Evolutionary conservation across 2,888 invertebrate species (phyloP).

Genomic region (Drosophila quinaria): DNA sequence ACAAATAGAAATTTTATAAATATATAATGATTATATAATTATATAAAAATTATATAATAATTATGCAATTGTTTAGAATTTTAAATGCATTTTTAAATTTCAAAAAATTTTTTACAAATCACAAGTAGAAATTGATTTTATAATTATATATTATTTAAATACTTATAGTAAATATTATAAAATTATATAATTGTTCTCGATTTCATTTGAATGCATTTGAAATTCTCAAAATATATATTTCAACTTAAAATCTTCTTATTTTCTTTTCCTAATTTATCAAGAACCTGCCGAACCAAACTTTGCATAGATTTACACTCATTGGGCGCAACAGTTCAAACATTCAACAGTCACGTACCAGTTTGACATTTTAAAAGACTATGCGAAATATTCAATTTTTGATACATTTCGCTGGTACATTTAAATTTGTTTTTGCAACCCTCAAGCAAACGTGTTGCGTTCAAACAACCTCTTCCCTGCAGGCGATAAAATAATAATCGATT

Average conservation of each 20-base stretch:
- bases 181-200: too few species aligned
- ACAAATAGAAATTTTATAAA: too few species aligned
- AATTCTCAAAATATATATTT: neutral
- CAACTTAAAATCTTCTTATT: neutral
- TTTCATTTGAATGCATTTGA: neutral
- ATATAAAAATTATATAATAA: too few species aligned
- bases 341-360: constrained; percentile 67
- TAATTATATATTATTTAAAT: too few species aligned
- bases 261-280: constrained; percentile 27
- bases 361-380: constrained; percentile 39
- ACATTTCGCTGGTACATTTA: constrained; percentile 69
- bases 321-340: constrained; percentile 46
- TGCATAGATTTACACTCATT: constrained; percentile 27
- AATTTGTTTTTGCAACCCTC: constrained; percentile 68
- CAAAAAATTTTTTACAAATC: neutral
- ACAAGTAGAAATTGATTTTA: too few species aligned
- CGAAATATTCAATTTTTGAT: constrained; percentile 69
- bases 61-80: too few species aligned
- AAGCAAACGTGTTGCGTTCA: constrained; percentile 43
- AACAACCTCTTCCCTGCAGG: constrained; percentile 43
- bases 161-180: too few species aligned
- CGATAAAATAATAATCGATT: constrained; percentile 82
- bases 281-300: constrained; percentile 16
- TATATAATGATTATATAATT: too few species aligned
- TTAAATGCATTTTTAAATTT: neutral